A percentile compares a stretch with the other conserved stretches of the same genome.
Evolutionary conservation across 2,888 invertebrate species (phyloP).

Genomic region (Agrotis puta): DNA sequence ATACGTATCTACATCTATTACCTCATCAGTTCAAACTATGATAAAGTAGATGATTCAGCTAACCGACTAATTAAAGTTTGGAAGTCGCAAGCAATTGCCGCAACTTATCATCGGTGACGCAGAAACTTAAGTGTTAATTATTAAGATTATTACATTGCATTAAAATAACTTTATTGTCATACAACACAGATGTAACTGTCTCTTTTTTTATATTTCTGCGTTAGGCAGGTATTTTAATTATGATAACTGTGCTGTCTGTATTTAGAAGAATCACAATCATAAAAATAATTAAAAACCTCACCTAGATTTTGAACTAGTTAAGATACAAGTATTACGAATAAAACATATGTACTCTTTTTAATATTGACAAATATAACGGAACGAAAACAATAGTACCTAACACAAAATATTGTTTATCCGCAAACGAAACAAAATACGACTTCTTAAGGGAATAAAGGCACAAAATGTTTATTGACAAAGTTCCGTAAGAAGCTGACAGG

Average conservation of each 20-base stretch:
- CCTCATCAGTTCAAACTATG: slow-evolving; percentile 22
- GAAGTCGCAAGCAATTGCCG: slow-evolving; percentile 31
- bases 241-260: no score
- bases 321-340: no score
- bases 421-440: slow-evolving; percentile 40
- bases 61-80: slow-evolving; percentile 43
- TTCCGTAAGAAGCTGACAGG: slow-evolving; percentile 62
- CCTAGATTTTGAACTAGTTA: no score
- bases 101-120: slow-evolving; percentile 24
- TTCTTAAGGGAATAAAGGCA: slow-evolving; percentile 30
- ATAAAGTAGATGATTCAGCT: slow-evolving; percentile 31
- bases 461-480: slow-evolving; percentile 58
- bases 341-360: no score
- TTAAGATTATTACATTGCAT: not conserved
- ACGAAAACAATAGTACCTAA: slow-evolving; percentile 18
- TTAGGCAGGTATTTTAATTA: not conserved
- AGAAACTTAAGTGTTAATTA: slow-evolving; percentile 16
- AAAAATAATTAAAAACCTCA: no score
- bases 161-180: not conserved
- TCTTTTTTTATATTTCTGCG: not conserved
- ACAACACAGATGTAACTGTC: no score
- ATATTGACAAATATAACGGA: not conserved
- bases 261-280: no score
- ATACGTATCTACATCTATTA: not conserved
- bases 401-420: slow-evolving; percentile 35